These are phyloP conservation scores for Proterorhinus semilunaris DNA, from an alignment of 2,113 vertebrate genomes.

Conservation along the genomic window DNA sequence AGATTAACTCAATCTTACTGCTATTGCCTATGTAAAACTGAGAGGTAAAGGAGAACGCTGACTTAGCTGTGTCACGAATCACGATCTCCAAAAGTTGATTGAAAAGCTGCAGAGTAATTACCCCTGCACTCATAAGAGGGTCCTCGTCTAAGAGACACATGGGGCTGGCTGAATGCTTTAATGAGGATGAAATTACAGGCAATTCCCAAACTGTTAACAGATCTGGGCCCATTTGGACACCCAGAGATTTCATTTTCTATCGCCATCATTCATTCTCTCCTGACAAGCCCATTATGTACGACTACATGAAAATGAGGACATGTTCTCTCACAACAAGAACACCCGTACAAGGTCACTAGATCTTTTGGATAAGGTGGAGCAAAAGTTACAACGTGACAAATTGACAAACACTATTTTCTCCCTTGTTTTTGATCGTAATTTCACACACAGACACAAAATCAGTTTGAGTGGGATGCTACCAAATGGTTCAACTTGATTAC, in stretches of 20 bases:
- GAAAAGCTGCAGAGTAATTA: slow-evolving; percentile 6
- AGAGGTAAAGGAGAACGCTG: not conserved
- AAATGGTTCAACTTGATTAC: too few species aligned
- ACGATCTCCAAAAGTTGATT: not conserved
- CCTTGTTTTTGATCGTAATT: too few species aligned
- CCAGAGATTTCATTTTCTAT: not conserved
- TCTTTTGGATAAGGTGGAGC: too few species aligned
- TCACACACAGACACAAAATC: too few species aligned
- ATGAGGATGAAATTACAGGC: slow-evolving; percentile 4
- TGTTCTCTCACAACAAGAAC: not conserved
- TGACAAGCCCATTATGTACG: not conserved
- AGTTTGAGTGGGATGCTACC: too few species aligned
- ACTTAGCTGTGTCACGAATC: not conserved
- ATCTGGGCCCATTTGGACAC: slow-evolving; percentile 1
- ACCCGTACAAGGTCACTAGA: not conserved
- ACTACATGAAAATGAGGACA: not conserved
- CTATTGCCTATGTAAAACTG: too few species aligned
- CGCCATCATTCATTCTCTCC: not conserved
- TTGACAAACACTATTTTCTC: not conserved
- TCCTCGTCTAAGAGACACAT: not conserved
- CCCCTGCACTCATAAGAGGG: not conserved
- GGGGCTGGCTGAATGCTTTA: not conserved
- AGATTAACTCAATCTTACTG: too few species aligned
- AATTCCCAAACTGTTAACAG: slow-evolving; percentile 9
- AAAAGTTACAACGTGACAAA: too few species aligned